Evolutionary conservation across 2,113 vertebrate species (phyloP).

Genomic region (Clinocottus analis): DNA sequence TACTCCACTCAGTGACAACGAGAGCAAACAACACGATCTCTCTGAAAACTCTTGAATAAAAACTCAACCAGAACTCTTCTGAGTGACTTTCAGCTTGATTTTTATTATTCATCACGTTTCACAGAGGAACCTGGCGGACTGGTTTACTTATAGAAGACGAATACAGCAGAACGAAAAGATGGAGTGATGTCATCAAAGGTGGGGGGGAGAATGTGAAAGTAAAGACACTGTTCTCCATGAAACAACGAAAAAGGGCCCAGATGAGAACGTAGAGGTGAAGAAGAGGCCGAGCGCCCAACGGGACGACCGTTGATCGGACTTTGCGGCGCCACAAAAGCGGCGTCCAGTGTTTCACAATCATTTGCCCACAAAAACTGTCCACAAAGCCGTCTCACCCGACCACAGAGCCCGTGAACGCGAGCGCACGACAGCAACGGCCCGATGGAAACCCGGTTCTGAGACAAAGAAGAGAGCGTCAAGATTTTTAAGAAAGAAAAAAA

Average conservation of each 20-base stretch:
- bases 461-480: not conserved
- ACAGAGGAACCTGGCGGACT: constrained; percentile 3
- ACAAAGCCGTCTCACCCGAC: not conserved
- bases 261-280: not conserved
- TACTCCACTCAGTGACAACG: not conserved
- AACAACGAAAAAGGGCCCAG: not conserved
- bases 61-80: not conserved
- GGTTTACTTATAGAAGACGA: not conserved
- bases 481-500: constrained; percentile 13
- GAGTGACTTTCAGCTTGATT: constrained; percentile 4
- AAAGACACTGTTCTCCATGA: not conserved
- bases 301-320: no score
- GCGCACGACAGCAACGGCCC: not conserved
- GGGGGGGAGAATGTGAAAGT: not conserved
- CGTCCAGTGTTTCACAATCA: not conserved
- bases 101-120: constrained; percentile 36
- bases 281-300: not conserved
- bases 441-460: not conserved
- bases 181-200: not conserved
- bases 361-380: not conserved
- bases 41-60: not conserved
- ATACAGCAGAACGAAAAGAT: not conserved
- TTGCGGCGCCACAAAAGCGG: not conserved
- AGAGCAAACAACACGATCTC: not conserved
- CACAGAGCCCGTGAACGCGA: not conserved